Percentiles rank a stretch among this genome's conserved stretches.
phyloP scores from a whole-genome alignment of 2,888 invertebrate species.

The Malthinus flaveolus region DNA sequence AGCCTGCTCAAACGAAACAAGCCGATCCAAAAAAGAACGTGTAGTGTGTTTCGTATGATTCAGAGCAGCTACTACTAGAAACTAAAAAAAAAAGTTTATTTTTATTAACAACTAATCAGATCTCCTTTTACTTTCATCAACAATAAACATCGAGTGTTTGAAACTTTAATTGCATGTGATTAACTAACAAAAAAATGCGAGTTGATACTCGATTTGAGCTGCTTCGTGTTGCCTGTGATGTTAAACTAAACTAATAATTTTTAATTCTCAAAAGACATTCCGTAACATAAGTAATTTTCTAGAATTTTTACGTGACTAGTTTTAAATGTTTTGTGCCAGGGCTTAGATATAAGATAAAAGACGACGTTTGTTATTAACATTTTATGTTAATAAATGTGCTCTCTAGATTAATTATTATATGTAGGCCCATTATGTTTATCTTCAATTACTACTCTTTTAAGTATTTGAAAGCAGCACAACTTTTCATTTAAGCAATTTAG shows the following conservation, averaged over 20 bases:
- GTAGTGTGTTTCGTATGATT: conserved; percentile 16
- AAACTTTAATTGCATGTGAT: neutral
- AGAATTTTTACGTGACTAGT: conserved; percentile 3
- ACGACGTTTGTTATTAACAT: no score
- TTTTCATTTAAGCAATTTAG: no score
- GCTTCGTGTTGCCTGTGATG: neutral
- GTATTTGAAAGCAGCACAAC: no score
- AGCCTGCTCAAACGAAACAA: conserved; percentile 25
- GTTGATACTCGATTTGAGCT: neutral
- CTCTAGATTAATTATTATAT: no score
- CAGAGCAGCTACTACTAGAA: neutral
- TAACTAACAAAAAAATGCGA: no score
- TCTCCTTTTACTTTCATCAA: neutral
- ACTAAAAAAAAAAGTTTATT: neutral
- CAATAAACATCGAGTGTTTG: neutral
- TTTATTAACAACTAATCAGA: neutral
- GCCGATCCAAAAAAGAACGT: conserved; percentile 32
- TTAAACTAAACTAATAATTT: conserved; percentile 2
- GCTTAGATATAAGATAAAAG: no score
- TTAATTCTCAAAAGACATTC: neutral
- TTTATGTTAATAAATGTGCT: no score
- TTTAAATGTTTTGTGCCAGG: neutral
- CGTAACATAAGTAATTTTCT: neutral
- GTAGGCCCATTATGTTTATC: no score
- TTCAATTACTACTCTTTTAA: no score